Conservation (phyloP, 2,113 vertebrate genomes). For the Meleagris gallopavo region DNA sequence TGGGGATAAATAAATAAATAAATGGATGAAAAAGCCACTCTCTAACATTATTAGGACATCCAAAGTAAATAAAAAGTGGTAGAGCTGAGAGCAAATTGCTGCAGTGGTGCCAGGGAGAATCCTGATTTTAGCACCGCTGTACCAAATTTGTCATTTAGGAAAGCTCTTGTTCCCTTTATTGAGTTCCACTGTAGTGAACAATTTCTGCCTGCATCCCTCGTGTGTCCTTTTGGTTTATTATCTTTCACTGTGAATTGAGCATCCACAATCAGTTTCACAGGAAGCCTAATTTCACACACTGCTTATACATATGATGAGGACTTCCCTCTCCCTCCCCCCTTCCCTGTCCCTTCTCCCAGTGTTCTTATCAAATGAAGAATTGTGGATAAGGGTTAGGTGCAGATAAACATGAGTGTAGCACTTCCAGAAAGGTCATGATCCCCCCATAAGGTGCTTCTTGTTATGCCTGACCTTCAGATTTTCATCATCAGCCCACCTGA, state of each 20-base stretch:
- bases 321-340: constrained; percentile 39
- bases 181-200: constrained; percentile 82
- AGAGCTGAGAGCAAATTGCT: constrained; percentile 70
- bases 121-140: constrained; percentile 81
- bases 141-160: constrained; percentile 86
- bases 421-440: constrained; percentile 92
- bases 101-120: constrained; percentile 68
- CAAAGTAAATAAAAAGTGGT: constrained; percentile 83
- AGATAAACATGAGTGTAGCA: constrained; percentile 99
- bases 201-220: constrained; percentile 83
- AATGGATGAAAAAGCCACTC: constrained; percentile 48
- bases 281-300: constrained; percentile 82
- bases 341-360: constrained; percentile 59
- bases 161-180: constrained; percentile 84
- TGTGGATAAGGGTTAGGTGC: constrained; percentile 98
- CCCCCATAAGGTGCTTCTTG: constrained; percentile 97
- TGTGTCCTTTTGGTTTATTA: constrained; percentile 84
- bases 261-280: constrained; percentile 79
- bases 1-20: constrained; percentile 58
- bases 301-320: constrained; percentile 80
- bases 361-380: constrained; percentile 99
- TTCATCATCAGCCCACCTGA: constrained; percentile 96
- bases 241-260: constrained; percentile 80
- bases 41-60: constrained; percentile 75
- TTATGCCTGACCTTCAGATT: constrained; percentile 99